Evolutionary conservation across 2,113 vertebrate species (phyloP).

Genomic region (Hippocampus barbouri): DNA sequence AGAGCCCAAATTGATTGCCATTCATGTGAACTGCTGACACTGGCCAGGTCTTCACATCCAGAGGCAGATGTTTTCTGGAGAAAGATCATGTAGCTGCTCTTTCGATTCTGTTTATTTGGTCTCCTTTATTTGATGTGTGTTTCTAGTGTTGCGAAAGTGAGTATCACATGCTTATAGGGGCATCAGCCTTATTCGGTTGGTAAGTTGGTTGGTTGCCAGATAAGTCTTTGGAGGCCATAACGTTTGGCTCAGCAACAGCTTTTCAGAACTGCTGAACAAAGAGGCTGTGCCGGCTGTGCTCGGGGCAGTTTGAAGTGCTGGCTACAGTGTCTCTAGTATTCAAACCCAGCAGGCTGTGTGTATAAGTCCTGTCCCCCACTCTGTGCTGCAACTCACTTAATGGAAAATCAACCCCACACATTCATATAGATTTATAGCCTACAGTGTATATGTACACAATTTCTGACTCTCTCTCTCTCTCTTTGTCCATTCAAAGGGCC

Average conservation of each 20-base stretch:
- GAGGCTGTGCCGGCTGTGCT: background rate
- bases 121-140: conserved; percentile 13
- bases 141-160: conserved; percentile 19
- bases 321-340: conserved; percentile 36
- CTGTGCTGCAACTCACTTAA: conserved; percentile 40
- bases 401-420: conserved; percentile 31
- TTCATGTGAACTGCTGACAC: conserved; percentile 75
- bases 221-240: conserved; percentile 47
- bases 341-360: conserved; percentile 36
- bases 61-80: conserved; percentile 23
- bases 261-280: conserved; percentile 39
- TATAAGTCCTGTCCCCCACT: conserved; percentile 25
- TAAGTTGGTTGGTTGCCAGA: conserved; percentile 32
- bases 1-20: conserved; percentile 74
- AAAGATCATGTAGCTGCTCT: conserved; percentile 21
- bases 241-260: conserved; percentile 35
- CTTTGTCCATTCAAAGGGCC: conserved; percentile 5
- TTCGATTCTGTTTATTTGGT: conserved; percentile 20
- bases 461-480: background rate
- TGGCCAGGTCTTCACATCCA: conserved; percentile 68
- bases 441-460: background rate
- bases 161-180: conserved; percentile 19
- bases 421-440: too few species aligned
- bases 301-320: conserved; percentile 15
- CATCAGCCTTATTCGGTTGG: conserved; percentile 48